These are phyloP conservation scores for Girardinichthys multiradiatus DNA, from an alignment of 2,113 vertebrate genomes.

Conservation along the genomic window DNA sequence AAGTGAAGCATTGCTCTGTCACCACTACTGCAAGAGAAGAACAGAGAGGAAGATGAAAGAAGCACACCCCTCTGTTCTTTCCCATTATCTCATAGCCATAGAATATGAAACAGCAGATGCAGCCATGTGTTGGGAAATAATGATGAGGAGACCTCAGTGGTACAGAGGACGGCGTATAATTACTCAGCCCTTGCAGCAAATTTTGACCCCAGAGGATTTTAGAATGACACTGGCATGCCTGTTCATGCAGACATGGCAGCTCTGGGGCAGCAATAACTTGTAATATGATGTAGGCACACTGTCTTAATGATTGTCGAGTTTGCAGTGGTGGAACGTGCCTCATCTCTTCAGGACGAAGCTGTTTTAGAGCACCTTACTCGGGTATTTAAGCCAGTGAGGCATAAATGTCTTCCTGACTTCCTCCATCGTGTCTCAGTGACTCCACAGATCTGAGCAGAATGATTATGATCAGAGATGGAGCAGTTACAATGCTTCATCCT, in stretches of 20 bases:
- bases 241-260: slow-evolving; percentile 53
- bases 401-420: slow-evolving; percentile 37
- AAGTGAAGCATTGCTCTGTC: slow-evolving; percentile 47
- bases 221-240: slow-evolving; percentile 40
- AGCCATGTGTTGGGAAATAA: slow-evolving; percentile 63
- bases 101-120: slow-evolving; percentile 58
- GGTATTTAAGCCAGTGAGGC: slow-evolving; percentile 62
- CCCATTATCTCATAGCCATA: slow-evolving; percentile 49
- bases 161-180: slow-evolving; percentile 65
- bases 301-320: slow-evolving; percentile 58
- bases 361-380: slow-evolving; percentile 37
- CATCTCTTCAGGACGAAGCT: slow-evolving; percentile 38
- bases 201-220: slow-evolving; percentile 64
- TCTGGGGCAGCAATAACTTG: slow-evolving; percentile 51
- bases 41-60: background rate
- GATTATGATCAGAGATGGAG: slow-evolving; percentile 31
- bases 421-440: slow-evolving; percentile 34
- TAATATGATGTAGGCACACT: slow-evolving; percentile 43
- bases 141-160: slow-evolving; percentile 56
- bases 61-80: slow-evolving; percentile 16
- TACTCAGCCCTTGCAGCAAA: slow-evolving; percentile 60
- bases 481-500: slow-evolving; percentile 36
- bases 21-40: slow-evolving; percentile 30
- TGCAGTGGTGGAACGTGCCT: slow-evolving; percentile 32
- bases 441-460: slow-evolving; percentile 29